Base-by-base conservation (phyloP, 1,140 invertebrate species). In the Lysiphlebus fabarum region DNA sequence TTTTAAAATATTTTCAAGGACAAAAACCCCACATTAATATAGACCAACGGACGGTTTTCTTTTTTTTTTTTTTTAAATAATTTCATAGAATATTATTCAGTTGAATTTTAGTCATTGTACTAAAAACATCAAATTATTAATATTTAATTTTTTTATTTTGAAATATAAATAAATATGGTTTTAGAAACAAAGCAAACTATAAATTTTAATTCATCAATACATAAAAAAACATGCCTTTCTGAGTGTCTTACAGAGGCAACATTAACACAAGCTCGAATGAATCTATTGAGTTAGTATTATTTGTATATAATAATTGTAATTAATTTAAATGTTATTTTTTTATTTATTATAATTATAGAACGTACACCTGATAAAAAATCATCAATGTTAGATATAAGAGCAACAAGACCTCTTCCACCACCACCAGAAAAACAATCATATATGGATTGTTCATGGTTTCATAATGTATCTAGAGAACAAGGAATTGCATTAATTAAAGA, bases 371-470 rank as follows among this genome's bases (percentile, higher is more conserved):
- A 78, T 42, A 79, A 77, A 60, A 78, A 77, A 5, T 65, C 67
- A 17, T 71, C 75, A 10, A 44, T 75, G 34, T 61, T 56, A 10
- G 61, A 45, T 63, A 62, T 56, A 70, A 74, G 75, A 63, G 73
- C 71, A 6, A 67, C 73, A 10, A 64, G 76, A 60, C 76, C 77
- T 36, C 51, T 78, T 40, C 76, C 77, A 34, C 75, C 70, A 2
- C 72, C 70, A n/a, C 74, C 76, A 1, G 72, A 73, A 14, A 70
- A 67, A 56, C 67, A 69, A 33, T 71, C 75, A 6, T 77, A 72
- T 55, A 57, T 66, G 26, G 75, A 78, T 12, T 73, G 71, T 50
- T 65, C 75, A n/a, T 79, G 76, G 76, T 79, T 74, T 53, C 77
- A 79, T 41, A 78, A 77, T 62, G 54, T 78, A 4, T 72, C 72